phyloP scores from a whole-genome alignment of 1,140 invertebrate species.

The Cyphomyrmex costatus region DNA sequence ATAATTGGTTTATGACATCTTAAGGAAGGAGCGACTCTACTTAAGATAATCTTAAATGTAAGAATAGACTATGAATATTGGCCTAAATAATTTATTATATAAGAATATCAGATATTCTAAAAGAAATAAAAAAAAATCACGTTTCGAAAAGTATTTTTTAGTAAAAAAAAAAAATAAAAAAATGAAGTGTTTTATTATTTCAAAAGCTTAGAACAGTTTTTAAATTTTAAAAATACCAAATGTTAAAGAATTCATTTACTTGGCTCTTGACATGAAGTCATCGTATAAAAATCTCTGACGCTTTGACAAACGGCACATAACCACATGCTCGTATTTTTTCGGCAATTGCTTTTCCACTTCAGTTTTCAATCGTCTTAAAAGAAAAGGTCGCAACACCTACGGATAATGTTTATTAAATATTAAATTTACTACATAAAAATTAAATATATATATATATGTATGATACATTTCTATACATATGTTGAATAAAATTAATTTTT shows the following conservation, averaged over 20 bases:
- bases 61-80: no score
- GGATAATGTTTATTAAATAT: conserved; percentile 68
- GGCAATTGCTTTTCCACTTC: conserved; percentile 99
- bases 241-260: conserved; percentile 89
- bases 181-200: not conserved
- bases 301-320: conserved; percentile 98
- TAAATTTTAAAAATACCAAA: not conserved
- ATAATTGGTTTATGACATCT: no score
- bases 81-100: no score
- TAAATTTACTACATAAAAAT: not conserved
- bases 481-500: not conserved
- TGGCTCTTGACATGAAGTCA: conserved; percentile 99
- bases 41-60: no score
- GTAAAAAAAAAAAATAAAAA: not conserved
- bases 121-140: not conserved
- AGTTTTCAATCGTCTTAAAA: conserved; percentile 97
- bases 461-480: not conserved
- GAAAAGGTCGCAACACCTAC: conserved; percentile 98
- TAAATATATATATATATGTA: not conserved
- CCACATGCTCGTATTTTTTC: conserved; percentile 99
- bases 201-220: not conserved
- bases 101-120: no score
- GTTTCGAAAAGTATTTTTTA: not conserved
- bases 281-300: conserved; percentile 99
- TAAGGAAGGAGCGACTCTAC: no score